Conservation (phyloP, 1,140 invertebrate species). For the Achroia grisella region DNA sequence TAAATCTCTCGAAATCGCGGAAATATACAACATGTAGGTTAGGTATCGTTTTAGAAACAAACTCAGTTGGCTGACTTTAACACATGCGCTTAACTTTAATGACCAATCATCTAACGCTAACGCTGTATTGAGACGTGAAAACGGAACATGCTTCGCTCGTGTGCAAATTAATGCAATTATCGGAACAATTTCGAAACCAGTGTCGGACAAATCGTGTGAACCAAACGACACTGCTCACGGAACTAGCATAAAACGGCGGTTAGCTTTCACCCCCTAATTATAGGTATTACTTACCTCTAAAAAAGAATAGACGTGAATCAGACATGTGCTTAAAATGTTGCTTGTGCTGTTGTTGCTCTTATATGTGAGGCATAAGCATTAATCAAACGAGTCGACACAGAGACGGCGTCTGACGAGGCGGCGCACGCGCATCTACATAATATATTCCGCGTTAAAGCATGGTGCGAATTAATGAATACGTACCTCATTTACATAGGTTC, state of each 20-base stretch:
- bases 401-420: background rate
- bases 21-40: too few species aligned
- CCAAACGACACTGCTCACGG: slow-evolving; percentile 29
- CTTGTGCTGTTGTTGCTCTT: slow-evolving; percentile 19
- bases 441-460: too few species aligned
- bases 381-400: slow-evolving; percentile 16
- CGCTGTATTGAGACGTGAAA: background rate
- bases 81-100: too few species aligned
- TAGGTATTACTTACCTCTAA: slow-evolving; percentile 30
- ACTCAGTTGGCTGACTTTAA: too few species aligned
- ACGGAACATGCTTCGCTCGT: slow-evolving; percentile 1
- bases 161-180: slow-evolving; percentile 1
- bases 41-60: too few species aligned
- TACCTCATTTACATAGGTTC: too few species aligned
- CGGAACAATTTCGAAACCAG: background rate
- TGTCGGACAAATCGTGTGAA: slow-evolving; percentile 23
- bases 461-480: too few species aligned
- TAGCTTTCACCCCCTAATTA: slow-evolving; percentile 58
- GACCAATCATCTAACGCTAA: background rate
- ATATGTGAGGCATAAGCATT: slow-evolving; percentile 20
- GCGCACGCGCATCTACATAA: background rate
- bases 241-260: slow-evolving; percentile 22
- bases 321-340: slow-evolving; percentile 22
- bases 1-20: too few species aligned
- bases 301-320: slow-evolving; percentile 42